Percentiles rank a stretch among this genome's conserved stretches.
phyloP scores from a whole-genome alignment of 2,888 invertebrate species.

The Heliconius ismenius region DNA sequence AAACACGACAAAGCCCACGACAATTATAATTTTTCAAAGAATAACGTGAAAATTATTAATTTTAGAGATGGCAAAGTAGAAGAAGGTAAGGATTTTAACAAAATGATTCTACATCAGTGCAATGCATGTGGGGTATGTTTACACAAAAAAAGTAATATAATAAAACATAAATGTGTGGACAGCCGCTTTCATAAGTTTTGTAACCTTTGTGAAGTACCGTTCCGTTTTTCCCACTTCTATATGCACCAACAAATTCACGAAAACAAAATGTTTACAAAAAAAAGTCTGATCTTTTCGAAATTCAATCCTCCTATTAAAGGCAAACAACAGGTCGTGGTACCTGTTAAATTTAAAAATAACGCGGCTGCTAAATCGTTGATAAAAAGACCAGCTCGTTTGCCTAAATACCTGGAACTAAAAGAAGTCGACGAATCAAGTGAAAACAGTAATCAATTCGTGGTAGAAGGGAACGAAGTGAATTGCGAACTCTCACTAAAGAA shows the following conservation, averaged over 20 bases:
- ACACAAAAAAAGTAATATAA: conserved; percentile 13
- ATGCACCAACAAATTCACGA: conserved; percentile 30
- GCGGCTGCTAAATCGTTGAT: background rate
- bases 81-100: background rate
- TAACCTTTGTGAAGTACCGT: conserved; percentile 27
- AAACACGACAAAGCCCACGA: conserved; percentile 33
- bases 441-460: background rate
- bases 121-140: conserved; percentile 25
- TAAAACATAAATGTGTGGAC: conserved; percentile 26
- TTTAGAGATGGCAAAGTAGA: conserved; percentile 25
- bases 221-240: conserved; percentile 9
- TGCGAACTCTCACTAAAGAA: background rate
- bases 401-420: background rate
- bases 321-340: background rate
- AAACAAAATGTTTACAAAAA: conserved; percentile 20
- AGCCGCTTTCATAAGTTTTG: conserved; percentile 1
- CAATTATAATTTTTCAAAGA: conserved; percentile 31
- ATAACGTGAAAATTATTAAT: conserved; percentile 24
- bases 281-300: conserved; percentile 19
- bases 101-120: conserved; percentile 33
- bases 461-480: background rate
- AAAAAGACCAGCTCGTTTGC: background rate
- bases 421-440: background rate
- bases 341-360: background rate
- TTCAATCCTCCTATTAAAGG: conserved; percentile 11